Evolutionary conservation across 2,113 vertebrate genomes (phyloP), one percentile per base, ranked within the genome.

Genomic region (Chloropsis hardwickii): DNA sequence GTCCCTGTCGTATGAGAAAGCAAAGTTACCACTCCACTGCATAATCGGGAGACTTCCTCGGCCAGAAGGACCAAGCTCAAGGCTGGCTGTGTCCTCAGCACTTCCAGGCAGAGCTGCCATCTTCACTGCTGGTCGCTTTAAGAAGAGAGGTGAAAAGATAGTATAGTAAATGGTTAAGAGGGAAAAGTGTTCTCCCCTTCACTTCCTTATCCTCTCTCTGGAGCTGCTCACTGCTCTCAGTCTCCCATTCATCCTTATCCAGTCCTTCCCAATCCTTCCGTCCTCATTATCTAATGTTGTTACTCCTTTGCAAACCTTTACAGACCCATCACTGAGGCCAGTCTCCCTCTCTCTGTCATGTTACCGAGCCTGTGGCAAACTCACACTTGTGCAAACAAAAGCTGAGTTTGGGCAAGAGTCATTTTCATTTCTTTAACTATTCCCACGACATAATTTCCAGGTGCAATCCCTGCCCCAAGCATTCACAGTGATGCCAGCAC

Each of bases 51-150:
- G 93, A 35, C 84, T 95, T 96, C 96, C 93, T 95, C 86, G 8
- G 89, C 86, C 91, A 94, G 96, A 92, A 88, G 94, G 89, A 88
- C 85, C 74, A 84, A 91, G 76, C 83, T 95, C 70, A 20, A 81
- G 71, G 95, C 96, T 95, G 91, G 84, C 95, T 94, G 96, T 72
- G 91, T 96, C 95, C 92, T 96, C 95, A 95, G 90, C 88, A 97
- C 90, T 71, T 93, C 92, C 93, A 76, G 82, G 91, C 91, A 80
- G 86, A 94, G 53, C 1, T 47, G 79, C 96, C 76, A 67, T 90
- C 91, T 56, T 86, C 91, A 31, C 45, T 92, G 81, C 71, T 61
- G 92, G 92, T 84, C 27, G 8, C 92, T 95, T 95, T 67, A 80
- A 71, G 94, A 91, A 92, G 90, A 94, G 79, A 91, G 90, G 89